Base-by-base conservation (phyloP, 2,113 vertebrate genomes). In the Spheniscus mendiculus region DNA sequence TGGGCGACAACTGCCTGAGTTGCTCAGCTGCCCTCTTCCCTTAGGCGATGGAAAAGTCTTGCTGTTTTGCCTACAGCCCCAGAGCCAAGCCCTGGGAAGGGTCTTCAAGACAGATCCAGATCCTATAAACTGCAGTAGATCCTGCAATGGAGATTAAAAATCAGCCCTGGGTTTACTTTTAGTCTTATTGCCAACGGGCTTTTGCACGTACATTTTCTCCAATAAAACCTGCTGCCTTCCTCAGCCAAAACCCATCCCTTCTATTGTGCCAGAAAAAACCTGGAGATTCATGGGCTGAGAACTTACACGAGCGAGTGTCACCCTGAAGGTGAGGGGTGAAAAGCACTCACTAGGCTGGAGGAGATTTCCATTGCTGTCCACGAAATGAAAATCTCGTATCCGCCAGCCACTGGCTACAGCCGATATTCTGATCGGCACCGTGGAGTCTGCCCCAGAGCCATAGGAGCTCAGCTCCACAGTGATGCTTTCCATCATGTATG, bases 1-100 rank as follows among this genome's bases (percentile, higher is more conserved):
- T 2, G 5, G 36, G 50, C 0, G 0, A 26, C 44, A 58, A 25
- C 26, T 20, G 16, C 55, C 38, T 1, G 11, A 25, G 25, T 11
- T 59, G 11, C 29, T 47, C 29, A n/a, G 59, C 13, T 70, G 32
- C 42, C 23, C 14, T 32, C 9, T 36, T 40, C 22, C 50, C 13
- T 69, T 11, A 22, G 32, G 27, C 36, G 56, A 25, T 4, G 32
- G 26, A 38, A 50, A 47, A 83, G 25, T n/a, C 52, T 44, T 32
- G 30, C 16, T 30, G 5, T 49, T 50, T 32, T 15, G 12, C 53
- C 30, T 44, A 15, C 9, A 36, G 40, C 40, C 50, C 36, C 42
- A 58, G 13, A 67, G 11, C 38, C 29, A 21, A 74, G 61, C 22
- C 40, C 18, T 44, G 34, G 14, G 42, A 23, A 63, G 13, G 25